Evolutionary conservation across 1,140 invertebrate species (phyloP).

Genomic region (Mizuhopecten yessoensis): DNA sequence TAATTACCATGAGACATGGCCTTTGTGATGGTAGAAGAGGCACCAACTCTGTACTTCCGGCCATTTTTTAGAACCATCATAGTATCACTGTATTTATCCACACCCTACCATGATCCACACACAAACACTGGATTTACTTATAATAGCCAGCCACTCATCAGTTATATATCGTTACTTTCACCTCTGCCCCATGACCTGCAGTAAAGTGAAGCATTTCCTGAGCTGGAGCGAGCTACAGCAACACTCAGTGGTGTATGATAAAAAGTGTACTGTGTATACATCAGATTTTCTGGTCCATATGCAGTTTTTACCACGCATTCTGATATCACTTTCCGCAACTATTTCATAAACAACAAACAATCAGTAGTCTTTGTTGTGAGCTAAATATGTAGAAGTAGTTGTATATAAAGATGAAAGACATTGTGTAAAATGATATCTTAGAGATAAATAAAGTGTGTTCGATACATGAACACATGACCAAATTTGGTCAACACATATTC

Average conservation of each 20-base stretch:
- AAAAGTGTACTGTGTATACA: not conserved
- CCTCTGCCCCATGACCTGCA: not conserved
- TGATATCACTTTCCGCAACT: constrained; percentile 38
- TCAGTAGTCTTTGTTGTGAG: not conserved
- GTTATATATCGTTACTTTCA: not conserved
- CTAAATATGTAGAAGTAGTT: not conserved
- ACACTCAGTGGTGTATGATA: not conserved
- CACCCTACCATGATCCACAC: not conserved
- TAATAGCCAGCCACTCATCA: not conserved
- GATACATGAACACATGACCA: not conserved
- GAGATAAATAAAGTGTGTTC: not conserved
- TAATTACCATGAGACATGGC: constrained; percentile 38
- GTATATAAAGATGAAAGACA: not conserved
- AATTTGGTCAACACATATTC: not conserved
- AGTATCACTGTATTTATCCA: constrained; percentile 19
- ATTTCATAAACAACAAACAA: constrained; percentile 39
- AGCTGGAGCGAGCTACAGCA: not conserved
- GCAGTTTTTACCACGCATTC: constrained; percentile 25
- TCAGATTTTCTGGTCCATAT: not conserved
- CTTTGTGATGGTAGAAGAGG: constrained; percentile 25
- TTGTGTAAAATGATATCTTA: not conserved
- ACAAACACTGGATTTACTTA: constrained; percentile 1
- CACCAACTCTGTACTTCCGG: constrained; percentile 28
- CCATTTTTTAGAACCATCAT: constrained; percentile 39
- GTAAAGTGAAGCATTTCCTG: constrained; percentile 38